Base-by-base conservation (phyloP, 2,113 vertebrate genomes). In the Eulacestoma nigropectus region DNA sequence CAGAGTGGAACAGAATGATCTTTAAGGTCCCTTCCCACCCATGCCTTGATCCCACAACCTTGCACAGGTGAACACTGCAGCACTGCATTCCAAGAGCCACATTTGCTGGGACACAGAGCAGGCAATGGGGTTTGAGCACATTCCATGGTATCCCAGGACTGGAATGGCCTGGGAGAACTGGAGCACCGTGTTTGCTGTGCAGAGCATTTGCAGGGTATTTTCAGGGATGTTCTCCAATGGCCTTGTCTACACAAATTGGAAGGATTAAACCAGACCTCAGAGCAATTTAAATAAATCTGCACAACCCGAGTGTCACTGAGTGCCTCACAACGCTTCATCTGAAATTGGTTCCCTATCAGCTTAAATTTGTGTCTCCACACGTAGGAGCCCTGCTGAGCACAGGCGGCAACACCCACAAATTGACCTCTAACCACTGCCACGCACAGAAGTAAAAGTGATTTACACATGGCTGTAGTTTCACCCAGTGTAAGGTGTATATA, bases 11-110 rank as follows among this genome's bases (percentile, higher is more conserved):
- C 17, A 14, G 14, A 19, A 68, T 18, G 39, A 49, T 2, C 7
- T 55, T 55, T 23, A 35, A 55, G 8, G 32, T 4, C 6, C 12
- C 26, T 42, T 18, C 29, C n/a, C 14, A 83, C 10, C n/a, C 49
- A 63, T 37, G 37, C 63, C 72, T 42, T 1, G 37, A n/a, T 21
- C 60, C 37, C n/a, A 33, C 5, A 33, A 0, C 29, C 41, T 21
- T 14, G 50, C 47, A 3, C 1, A n/a, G 18, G 18, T 7, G 49
- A 57, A 27, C 32, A 7, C 3, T 3, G 23, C 68, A 75, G 67
- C 7, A 0, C 8, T 6, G 5, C 20, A 27, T 2, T 7, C 37
- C 49, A n/a, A 16, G 27, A 67, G 26, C 11, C 15, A 2, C 1
- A 3, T 42, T 14, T 56, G 41, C 63, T n/a, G 77, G 67, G 68